Conservation (phyloP, 2,113 vertebrate species). For the Seriola rivoliana region DNA sequence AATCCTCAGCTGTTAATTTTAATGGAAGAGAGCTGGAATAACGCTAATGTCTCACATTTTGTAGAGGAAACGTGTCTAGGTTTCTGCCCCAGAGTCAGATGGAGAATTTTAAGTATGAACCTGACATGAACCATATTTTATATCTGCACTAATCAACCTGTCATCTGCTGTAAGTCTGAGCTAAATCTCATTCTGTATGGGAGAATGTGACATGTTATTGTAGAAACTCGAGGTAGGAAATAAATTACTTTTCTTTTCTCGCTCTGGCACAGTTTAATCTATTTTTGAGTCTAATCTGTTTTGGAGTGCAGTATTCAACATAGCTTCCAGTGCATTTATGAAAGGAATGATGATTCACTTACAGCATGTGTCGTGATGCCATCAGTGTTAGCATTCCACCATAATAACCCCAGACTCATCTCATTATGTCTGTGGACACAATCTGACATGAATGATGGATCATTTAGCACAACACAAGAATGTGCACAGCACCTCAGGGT, state of each 20-base stretch:
- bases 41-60: slow-evolving; percentile 37
- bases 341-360: slow-evolving; percentile 50
- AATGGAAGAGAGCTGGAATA: slow-evolving; percentile 45
- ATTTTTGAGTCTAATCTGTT: slow-evolving; percentile 12
- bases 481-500: background rate
- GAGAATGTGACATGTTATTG: slow-evolving; percentile 16
- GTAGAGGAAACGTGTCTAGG: slow-evolving; percentile 23
- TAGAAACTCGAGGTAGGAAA: slow-evolving; percentile 17
- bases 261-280: slow-evolving; percentile 3
- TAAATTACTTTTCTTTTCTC: background rate
- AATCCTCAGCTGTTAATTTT: slow-evolving; percentile 54
- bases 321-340: slow-evolving; percentile 35
- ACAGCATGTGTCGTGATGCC: slow-evolving; percentile 26
- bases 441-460: slow-evolving; percentile 31
- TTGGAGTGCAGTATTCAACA: slow-evolving; percentile 27
- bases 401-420: slow-evolving; percentile 19
- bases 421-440: slow-evolving; percentile 19
- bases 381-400: slow-evolving; percentile 36
- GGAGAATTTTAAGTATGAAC: slow-evolving; percentile 40
- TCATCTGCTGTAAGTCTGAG: slow-evolving; percentile 43
- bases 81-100: slow-evolving; percentile 22
- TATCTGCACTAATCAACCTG: slow-evolving; percentile 50
- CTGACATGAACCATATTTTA: slow-evolving; percentile 46
- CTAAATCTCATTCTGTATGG: slow-evolving; percentile 35
- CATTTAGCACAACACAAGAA: slow-evolving; percentile 15